Evolutionary conservation across 53 echinoderm and acorn worm genomes (phyloP).

Genomic region (Zoroaster sp.): DNA sequence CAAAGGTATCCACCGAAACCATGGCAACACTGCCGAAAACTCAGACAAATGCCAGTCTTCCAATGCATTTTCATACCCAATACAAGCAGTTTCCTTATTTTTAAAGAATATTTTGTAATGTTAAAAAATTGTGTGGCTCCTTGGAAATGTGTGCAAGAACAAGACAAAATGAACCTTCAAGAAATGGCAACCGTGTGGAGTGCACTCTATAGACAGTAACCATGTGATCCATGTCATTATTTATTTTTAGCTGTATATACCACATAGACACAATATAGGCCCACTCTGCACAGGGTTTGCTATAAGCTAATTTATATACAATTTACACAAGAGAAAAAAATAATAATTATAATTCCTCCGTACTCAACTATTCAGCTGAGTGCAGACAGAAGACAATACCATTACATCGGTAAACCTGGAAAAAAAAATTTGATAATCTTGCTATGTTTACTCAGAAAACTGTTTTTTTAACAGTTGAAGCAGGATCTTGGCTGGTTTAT

Average conservation of each 20-base stretch:
- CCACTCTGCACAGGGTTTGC: constrained; percentile 41
- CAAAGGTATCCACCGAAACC: no score
- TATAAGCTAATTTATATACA: constrained; percentile 49
- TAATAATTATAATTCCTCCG: neutral
- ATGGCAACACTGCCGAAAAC: no score
- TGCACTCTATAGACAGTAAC: neutral
- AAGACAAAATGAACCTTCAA: no score
- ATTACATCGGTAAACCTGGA: neutral
- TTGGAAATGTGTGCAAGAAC: no score
- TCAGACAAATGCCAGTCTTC: no score
- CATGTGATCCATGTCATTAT: neutral
- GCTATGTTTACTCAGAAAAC: neutral
- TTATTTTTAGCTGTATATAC: neutral
- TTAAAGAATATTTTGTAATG: no score
- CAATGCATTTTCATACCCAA: no score
- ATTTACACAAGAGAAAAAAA: constrained; percentile 35
- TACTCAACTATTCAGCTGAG: constrained; percentile 1
- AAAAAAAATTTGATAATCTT: neutral
- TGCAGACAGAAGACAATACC: constrained; percentile 12
- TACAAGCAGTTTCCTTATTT: no score
- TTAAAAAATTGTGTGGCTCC: no score
- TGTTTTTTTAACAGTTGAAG: neutral
- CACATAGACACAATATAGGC: constrained; percentile 43
- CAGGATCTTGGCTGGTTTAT: no score
- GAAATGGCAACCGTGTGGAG: neutral